Evolutionary conservation across 2,888 invertebrate genomes (phyloP).

Genomic region (Lithophane socia): DNA sequence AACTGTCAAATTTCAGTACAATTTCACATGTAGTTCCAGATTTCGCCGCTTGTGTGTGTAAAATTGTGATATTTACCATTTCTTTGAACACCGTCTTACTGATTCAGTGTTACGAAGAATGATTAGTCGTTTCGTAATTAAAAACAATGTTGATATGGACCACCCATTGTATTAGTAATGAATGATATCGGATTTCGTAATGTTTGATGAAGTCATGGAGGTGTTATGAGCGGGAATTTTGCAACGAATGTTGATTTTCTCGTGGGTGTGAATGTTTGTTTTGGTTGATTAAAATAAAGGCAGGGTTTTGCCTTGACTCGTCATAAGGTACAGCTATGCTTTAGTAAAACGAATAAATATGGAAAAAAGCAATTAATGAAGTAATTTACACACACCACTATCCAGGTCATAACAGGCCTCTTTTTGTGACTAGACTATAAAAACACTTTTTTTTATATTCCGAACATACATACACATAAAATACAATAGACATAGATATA

Average conservation of each 20-base stretch:
- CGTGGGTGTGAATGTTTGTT: slow-evolving; percentile 27
- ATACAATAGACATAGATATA: too few species aligned
- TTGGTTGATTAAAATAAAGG: slow-evolving; percentile 18
- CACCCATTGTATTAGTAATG: slow-evolving; percentile 65
- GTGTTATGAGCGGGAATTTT: slow-evolving; percentile 20
- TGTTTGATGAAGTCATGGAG: slow-evolving; percentile 30
- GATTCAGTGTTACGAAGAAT: slow-evolving; percentile 61
- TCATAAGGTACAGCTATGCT: neutral
- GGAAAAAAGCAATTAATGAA: neutral
- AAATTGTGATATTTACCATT: slow-evolving; percentile 22
- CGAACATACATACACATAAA: neutral
- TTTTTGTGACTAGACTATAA: neutral
- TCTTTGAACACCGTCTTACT: slow-evolving; percentile 37
- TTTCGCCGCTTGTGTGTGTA: neutral
- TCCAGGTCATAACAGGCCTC: neutral
- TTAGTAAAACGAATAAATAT: neutral
- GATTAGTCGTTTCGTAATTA: slow-evolving; percentile 62
- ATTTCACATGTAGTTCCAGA: neutral
- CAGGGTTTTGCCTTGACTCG: slow-evolving; percentile 5
- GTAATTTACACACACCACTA: neutral
- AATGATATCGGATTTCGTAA: slow-evolving; percentile 48
- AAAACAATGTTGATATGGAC: slow-evolving; percentile 62
- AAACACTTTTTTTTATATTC: neutral
- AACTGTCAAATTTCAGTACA: slow-evolving; percentile 3
- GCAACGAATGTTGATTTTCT: slow-evolving; percentile 50